Percentiles rank a stretch among this genome's conserved stretches.
Conservation (phyloP, 2,888 invertebrate genomes). For the Smittia sp. region DNA sequence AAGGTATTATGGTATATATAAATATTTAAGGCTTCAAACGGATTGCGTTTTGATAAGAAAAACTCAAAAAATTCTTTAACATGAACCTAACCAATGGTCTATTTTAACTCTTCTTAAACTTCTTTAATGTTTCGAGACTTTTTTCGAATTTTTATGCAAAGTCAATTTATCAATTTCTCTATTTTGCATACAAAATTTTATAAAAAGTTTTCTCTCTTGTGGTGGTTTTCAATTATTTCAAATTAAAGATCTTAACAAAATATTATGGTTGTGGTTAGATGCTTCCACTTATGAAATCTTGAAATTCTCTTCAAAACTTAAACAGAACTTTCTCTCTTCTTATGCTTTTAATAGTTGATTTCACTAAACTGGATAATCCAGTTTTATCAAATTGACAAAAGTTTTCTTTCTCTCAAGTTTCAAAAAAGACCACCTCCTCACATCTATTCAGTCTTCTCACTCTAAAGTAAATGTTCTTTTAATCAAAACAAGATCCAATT, state of each 20-base stretch:
- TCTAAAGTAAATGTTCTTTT: neutral
- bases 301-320: neutral
- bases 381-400: too few relatives aligned
- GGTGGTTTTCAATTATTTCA: neutral
- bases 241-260: neutral
- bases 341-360: too few relatives aligned
- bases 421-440: too few relatives aligned
- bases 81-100: neutral
- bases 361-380: too few relatives aligned
- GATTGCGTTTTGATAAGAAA: slow-evolving; percentile 6
- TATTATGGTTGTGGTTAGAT: slow-evolving; percentile 28
- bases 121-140: too few relatives aligned
- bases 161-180: slow-evolving; percentile 2
- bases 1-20: slow-evolving; percentile 40
- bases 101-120: neutral
- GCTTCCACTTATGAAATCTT: slow-evolving; percentile 16
- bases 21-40: slow-evolving; percentile 34
- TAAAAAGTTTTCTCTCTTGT: neutral
- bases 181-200: slow-evolving; percentile 1
- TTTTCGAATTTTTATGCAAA: neutral
- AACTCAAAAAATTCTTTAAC: neutral
- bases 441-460: too few relatives aligned
- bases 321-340: too few relatives aligned
- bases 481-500: slow-evolving; percentile 16
- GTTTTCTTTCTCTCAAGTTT: too few relatives aligned